Percentiles rank a stretch among this genome's conserved stretches.
Conservation (phyloP, 2,797 vertebrate genomes). For the Xiphorhynchus erythropygius region DNA sequence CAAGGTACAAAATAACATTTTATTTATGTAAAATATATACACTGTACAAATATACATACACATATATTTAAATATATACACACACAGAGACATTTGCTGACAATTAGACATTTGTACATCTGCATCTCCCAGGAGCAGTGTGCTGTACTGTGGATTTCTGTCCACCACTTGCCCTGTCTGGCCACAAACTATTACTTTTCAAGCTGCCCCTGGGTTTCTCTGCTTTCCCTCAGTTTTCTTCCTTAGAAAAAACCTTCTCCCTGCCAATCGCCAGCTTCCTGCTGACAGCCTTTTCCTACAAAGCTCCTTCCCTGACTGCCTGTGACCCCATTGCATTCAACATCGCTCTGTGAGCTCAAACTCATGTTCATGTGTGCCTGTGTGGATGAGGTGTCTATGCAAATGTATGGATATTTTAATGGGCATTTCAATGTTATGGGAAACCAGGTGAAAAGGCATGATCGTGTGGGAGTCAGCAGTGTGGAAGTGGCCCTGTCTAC, state of each 20-base stretch:
- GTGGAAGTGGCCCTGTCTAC: background rate
- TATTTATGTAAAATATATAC: background rate
- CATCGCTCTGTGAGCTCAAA: fast-evolving
- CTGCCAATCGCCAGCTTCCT: background rate
- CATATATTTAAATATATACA: background rate
- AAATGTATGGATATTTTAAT: background rate
- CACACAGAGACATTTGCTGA: background rate
- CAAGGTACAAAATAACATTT: background rate
- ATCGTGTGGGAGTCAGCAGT: fast-evolving
- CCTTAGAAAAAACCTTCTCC: background rate
- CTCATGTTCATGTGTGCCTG: fast-evolving
- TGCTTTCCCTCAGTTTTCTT: background rate
- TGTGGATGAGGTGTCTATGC: background rate
- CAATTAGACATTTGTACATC: background rate
- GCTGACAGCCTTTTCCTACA: background rate
- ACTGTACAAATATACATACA: background rate
- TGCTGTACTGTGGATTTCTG: background rate
- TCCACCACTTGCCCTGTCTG: background rate
- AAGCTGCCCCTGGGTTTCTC: background rate
- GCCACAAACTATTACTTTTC: background rate
- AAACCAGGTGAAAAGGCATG: background rate
- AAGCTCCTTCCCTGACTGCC: background rate
- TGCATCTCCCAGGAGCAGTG: background rate
- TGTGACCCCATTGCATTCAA: background rate
- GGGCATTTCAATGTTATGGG: background rate